phyloP scores from a whole-genome alignment of 2,113 vertebrate genomes.

The Archocentrus centrarchus region DNA sequence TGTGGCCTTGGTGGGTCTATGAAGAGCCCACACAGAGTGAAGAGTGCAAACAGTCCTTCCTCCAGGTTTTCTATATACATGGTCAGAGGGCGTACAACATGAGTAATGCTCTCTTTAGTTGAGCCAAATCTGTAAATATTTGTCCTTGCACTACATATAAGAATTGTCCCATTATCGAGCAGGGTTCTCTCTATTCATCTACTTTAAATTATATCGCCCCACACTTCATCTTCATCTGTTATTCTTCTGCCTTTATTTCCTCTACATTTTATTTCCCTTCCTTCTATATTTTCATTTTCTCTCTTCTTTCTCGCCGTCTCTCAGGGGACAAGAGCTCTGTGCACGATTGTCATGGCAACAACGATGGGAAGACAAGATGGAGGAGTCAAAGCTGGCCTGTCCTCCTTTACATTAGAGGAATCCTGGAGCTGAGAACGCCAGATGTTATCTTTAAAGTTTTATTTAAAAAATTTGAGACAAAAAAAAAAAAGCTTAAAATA shows the following conservation, averaged over 20 bases:
- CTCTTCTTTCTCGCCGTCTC: slow-evolving; percentile 54
- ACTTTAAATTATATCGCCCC: background rate
- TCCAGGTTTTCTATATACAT: slow-evolving; percentile 32
- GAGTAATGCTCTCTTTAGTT: slow-evolving; percentile 40
- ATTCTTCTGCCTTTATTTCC: slow-evolving; percentile 30
- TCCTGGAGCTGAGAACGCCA: slow-evolving; percentile 31
- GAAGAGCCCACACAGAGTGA: slow-evolving; percentile 50
- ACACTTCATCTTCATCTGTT: background rate
- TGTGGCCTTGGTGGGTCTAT: slow-evolving; percentile 60
- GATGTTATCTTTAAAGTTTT: slow-evolving; percentile 43
- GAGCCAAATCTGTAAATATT: slow-evolving; percentile 41
- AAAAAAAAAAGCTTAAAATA: background rate
- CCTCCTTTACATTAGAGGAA: slow-evolving; percentile 56
- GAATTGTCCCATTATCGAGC: background rate
- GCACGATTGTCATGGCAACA: slow-evolving; percentile 80
- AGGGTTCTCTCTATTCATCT: background rate
- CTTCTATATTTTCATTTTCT: slow-evolving; percentile 51
- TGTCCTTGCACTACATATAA: slow-evolving; percentile 21
- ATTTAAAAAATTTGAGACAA: background rate
- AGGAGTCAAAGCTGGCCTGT: slow-evolving; percentile 59
- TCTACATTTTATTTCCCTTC: slow-evolving; percentile 18
- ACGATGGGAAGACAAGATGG: slow-evolving; percentile 71
- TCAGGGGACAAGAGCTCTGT: slow-evolving; percentile 66
- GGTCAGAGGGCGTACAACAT: slow-evolving; percentile 17
- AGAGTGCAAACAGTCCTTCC: slow-evolving; percentile 9